Base-by-base conservation (phyloP, 2,797 vertebrate species). In the Fringilla coelebs region DNA sequence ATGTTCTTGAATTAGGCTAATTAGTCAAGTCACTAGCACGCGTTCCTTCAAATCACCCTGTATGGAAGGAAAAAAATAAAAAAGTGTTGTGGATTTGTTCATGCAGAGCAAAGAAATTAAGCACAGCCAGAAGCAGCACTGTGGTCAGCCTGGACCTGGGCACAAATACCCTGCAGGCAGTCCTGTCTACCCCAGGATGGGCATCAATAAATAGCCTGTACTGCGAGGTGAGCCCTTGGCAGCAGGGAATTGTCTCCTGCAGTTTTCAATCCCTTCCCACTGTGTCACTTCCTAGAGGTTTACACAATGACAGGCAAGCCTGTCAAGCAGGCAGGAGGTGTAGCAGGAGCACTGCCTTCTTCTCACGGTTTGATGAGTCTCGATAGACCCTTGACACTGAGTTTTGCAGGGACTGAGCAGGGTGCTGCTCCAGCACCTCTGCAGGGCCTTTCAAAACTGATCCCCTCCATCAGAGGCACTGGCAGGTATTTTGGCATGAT, bases 221-320 rank as follows among this genome's bases (percentile, higher is more conserved):
- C 0, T 54, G 36, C 48, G 31, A 46, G 16, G 43, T 0, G 0
- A 81, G 49, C 66, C 34, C 45, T 43, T 11, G 10, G 31, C 63
- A 25, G 29, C 72, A 31, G 11, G 11, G n/a, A 83, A 36, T 55
- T 67, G 20, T 52, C 60, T 22, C 49, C 49, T 55, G 62, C 45
- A 14, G 17, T 75, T 75, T 81, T 51, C 40, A 31, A 34, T 17
- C 15, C 4, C 55, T 90, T 83, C 72, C 40, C 58, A 38, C 28
- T 10, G 21, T 9, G 45, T 12, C 6, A 20, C 67, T 83, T 76
- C 28, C 45, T 38, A 13, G 57, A 36, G 20, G 22, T 58, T 91
- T 38, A 16, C 17, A 26, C 48, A 40, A 29, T 3, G 5, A 74
- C 41, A 63, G 45, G 8, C 21, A 52, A 81, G n/a, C 55, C 41